Conservation (phyloP, 2,797 vertebrate species). For the Rhincodon typus region DNA sequence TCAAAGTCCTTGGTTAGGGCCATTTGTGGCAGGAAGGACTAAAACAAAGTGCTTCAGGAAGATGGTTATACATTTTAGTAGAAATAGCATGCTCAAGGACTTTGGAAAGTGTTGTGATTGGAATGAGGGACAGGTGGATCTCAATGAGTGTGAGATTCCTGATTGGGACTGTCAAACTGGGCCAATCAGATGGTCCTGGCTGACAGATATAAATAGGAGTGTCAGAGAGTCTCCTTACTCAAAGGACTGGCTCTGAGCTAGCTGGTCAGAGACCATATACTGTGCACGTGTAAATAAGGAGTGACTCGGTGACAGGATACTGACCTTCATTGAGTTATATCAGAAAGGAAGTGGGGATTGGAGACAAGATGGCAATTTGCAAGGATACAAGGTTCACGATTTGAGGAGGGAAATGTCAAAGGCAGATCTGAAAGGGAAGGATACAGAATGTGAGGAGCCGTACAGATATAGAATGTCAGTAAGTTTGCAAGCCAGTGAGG, state of each 20-base stretch:
- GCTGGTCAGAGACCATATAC: too few species aligned
- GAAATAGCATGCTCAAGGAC: background rate
- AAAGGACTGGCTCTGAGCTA: too few species aligned
- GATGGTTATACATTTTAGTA: background rate
- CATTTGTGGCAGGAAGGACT: background rate
- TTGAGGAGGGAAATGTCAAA: background rate
- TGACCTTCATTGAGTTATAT: too few species aligned
- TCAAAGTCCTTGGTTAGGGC: background rate
- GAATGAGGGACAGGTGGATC: too few species aligned
- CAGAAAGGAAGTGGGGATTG: background rate
- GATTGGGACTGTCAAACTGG: too few species aligned
- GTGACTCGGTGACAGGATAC: too few species aligned
- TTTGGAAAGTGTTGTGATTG: background rate
- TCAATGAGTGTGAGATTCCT: too few species aligned
- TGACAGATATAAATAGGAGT: too few species aligned
- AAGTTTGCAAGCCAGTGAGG: background rate
- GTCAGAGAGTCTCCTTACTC: too few species aligned
- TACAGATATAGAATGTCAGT: background rate
- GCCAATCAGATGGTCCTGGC: too few species aligned
- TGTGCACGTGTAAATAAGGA: too few species aligned
- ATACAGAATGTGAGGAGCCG: background rate
- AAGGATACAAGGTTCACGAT: background rate
- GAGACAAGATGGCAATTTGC: background rate
- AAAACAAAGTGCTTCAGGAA: background rate
- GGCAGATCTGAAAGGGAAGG: background rate